Base-by-base conservation (phyloP, 2,797 vertebrate species). In the Gadopsis bispinosus region DNA sequence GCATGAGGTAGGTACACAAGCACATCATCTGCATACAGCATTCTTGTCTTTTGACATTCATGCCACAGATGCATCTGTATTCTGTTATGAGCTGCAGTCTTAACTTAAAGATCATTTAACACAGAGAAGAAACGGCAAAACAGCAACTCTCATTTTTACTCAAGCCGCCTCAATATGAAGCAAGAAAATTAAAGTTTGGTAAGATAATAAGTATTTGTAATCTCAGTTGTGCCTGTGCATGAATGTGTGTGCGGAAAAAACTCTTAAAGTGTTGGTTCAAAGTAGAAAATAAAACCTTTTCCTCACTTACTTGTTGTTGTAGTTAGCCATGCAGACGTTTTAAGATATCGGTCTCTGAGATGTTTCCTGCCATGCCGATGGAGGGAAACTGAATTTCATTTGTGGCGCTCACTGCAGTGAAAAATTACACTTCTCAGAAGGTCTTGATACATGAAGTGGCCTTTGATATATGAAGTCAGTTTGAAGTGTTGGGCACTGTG, bases 11-110 rank as follows among this genome's bases (percentile, higher is more conserved):
- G 7, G 10, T 39, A 56, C 10, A 76, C 11, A 61, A 63, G 20
- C 22, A 51, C 16, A 63, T 81, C 73, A n/a, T 81, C 79, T 73
- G 62, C 73, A 73, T 77, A 73, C 3, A 73, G 26, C 7, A 71
- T 5, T 26, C 22, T 29, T 47, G 17, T 26, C 19, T 55, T 3
- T 20, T 45, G 39, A 59, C 26, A 43, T 65, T 66, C 14, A 35
- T 45, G 33, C 3, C 13, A 31, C 14, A n/a, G 54, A 41, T 13
- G 5, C 2, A 19, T 74, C 4, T 48, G 13, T 16, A 2, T 19
- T 53, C 29, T 61, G 7, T 37, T 20, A 45, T 31, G 4, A 29
- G 35, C 14, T 20, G 37, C 10, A n/a, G 1, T 8, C 4, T 50
- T 22, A 33, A 53, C 45, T 47, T 39, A 31, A 8, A 60, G 2